Evolutionary conservation across 2,888 invertebrate species (phyloP).

Genomic region (Sphaerophoria rueppellii): DNA sequence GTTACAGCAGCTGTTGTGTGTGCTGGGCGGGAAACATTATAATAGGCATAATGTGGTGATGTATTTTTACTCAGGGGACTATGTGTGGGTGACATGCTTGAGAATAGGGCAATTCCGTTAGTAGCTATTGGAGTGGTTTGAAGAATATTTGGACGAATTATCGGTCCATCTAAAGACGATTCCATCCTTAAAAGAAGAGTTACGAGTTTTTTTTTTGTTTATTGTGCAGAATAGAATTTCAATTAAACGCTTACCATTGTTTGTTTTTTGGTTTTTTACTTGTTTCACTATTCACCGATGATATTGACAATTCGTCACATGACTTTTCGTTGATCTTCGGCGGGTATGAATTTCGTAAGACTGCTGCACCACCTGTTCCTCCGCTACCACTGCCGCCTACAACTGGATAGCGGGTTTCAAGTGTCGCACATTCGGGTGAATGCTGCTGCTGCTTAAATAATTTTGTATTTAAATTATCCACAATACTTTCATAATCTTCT

Average conservation of each 20-base stretch:
- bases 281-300: slow-evolving; percentile 78
- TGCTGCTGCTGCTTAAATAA: slow-evolving; percentile 24
- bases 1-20: slow-evolving; percentile 4
- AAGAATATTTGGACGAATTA: slow-evolving; percentile 74
- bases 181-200: slow-evolving; percentile 76
- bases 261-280: slow-evolving; percentile 80
- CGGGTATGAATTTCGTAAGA: background rate
- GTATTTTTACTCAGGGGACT: slow-evolving; percentile 37
- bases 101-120: slow-evolving; percentile 30
- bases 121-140: slow-evolving; percentile 22
- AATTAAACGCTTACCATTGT: slow-evolving; percentile 77
- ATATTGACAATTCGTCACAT: slow-evolving; percentile 80
- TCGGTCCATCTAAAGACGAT: slow-evolving; percentile 81
- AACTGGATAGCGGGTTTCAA: slow-evolving; percentile 74
- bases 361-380: too few species aligned
- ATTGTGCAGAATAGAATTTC: too few species aligned
- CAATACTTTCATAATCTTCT: too few species aligned
- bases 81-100: slow-evolving; percentile 38
- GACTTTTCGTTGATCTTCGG: slow-evolving; percentile 47
- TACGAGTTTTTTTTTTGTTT: too few species aligned
- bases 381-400: slow-evolving; percentile 4
- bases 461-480: too few species aligned
- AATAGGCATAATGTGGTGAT: slow-evolving; percentile 43
- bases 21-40: slow-evolving; percentile 40
- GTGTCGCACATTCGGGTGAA: slow-evolving; percentile 72